Percentiles rank a stretch among this genome's conserved stretches.
Conservation (phyloP, 2,797 vertebrate genomes). For the Anguilla marmorata region DNA sequence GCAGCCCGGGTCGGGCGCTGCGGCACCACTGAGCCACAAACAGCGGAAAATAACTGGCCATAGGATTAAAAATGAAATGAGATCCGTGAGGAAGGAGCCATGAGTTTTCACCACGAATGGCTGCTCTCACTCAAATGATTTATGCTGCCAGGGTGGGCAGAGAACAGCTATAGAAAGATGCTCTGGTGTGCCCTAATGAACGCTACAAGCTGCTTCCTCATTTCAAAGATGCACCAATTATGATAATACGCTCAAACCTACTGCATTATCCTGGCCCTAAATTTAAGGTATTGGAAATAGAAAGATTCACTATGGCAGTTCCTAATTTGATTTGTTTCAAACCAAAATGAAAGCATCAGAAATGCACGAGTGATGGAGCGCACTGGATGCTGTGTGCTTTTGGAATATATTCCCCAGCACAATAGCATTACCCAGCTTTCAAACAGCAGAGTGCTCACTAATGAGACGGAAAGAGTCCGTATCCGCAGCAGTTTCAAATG, state of each 20-base stretch:
- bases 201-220: not conserved
- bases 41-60: conserved; percentile 54
- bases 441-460: not conserved
- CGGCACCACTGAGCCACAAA: conserved; percentile 54
- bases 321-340: conserved; percentile 52
- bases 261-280: not conserved
- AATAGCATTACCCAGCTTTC: not conserved
- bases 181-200: not conserved
- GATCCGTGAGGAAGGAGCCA: conserved; percentile 39
- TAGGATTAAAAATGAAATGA: conserved; percentile 42
- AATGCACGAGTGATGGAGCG: conserved; percentile 31
- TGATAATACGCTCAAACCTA: not conserved
- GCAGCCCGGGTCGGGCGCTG: too few relatives aligned
- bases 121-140: conserved; percentile 34
- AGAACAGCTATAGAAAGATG: not conserved
- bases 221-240: not conserved
- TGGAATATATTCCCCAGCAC: not conserved
- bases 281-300: conserved; percentile 44
- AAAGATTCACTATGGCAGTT: conserved; percentile 38
- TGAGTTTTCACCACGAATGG: conserved; percentile 38
- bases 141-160: not conserved
- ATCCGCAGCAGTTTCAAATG: conserved; percentile 5
- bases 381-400: not conserved
- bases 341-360: conserved; percentile 40
- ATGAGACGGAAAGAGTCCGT: not conserved